Conservation (phyloP, 2,888 invertebrate genomes). For the Trachelus iudaicus region DNA sequence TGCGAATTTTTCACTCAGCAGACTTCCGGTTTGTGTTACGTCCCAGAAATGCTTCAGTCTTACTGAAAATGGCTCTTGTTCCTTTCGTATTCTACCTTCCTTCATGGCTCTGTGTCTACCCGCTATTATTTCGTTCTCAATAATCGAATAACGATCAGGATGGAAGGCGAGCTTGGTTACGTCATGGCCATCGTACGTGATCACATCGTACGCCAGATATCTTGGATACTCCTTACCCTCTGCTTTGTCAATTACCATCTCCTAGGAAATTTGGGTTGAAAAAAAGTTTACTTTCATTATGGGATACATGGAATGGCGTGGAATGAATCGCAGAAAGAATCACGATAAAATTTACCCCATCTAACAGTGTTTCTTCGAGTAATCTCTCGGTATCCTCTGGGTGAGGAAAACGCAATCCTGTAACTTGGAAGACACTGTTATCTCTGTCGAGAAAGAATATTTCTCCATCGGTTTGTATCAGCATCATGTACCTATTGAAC, state of each 20-base stretch:
- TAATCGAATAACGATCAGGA: conserved; percentile 80
- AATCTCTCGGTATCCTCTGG: conserved; percentile 78
- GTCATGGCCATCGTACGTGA: conserved; percentile 82
- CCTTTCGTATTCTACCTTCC: conserved; percentile 78
- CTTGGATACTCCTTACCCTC: conserved; percentile 82
- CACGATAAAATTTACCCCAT: conserved; percentile 78
- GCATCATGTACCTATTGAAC: conserved; percentile 88
- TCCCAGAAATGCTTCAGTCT: conserved; percentile 94
- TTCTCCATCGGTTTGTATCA: conserved; percentile 86
- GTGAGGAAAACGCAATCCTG: conserved; percentile 82
- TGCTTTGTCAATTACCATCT: conserved; percentile 95
- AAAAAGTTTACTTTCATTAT: not conserved
- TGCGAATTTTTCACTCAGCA: conserved; percentile 87
- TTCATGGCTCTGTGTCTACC: conserved; percentile 80
- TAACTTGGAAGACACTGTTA: conserved; percentile 89
- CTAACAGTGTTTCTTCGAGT: conserved; percentile 85
- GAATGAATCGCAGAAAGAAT: not conserved
- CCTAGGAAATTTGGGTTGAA: conserved; percentile 70
- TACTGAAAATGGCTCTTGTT: conserved; percentile 89
- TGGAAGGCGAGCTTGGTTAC: conserved; percentile 82
- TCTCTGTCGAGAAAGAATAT: conserved; percentile 96
- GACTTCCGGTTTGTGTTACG: conserved; percentile 74
- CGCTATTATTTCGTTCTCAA: conserved; percentile 78
- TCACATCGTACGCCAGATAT: conserved; percentile 94
- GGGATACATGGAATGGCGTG: not conserved